phyloP scores from a whole-genome alignment of 2,113 vertebrate genomes.

The Sander lucioperca region DNA sequence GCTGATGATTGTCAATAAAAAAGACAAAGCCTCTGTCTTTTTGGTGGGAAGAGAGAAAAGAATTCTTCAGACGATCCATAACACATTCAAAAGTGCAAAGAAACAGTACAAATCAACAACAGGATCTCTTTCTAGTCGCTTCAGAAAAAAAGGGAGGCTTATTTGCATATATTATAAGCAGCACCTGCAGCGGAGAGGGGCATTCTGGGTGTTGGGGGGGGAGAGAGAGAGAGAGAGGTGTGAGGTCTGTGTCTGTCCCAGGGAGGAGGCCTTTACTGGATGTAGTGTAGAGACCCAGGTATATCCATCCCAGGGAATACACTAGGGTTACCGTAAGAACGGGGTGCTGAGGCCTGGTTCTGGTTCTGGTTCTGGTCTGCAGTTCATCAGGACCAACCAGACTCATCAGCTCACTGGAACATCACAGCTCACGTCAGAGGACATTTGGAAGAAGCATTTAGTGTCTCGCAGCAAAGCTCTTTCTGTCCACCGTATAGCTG shows the following conservation, averaged over 20 bases:
- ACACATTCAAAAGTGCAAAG: constrained; percentile 76
- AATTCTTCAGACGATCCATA: constrained; percentile 50
- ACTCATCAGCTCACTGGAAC: constrained; percentile 61
- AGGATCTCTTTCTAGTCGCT: constrained; percentile 66
- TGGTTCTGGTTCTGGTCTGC: constrained; percentile 68
- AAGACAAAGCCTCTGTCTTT: constrained; percentile 61
- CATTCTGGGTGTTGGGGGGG: constrained; percentile 59
- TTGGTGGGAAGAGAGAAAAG: constrained; percentile 50
- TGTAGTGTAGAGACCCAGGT: constrained; percentile 43
- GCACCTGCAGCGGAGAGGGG: constrained; percentile 83
- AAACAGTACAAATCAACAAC: constrained; percentile 65
- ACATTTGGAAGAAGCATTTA: constrained; percentile 46
- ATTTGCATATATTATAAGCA: constrained; percentile 89
- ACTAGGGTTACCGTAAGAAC: constrained; percentile 43
- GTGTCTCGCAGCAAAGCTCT: constrained; percentile 51
- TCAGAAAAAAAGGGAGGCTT: constrained; percentile 80
- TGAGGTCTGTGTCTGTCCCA: constrained; percentile 39
- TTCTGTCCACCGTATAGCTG: constrained; percentile 3
- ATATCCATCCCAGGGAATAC: constrained; percentile 63
- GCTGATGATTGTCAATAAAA: constrained; percentile 77
- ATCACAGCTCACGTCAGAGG: constrained; percentile 19
- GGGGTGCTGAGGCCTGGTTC: constrained; percentile 59
- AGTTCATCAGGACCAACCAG: constrained; percentile 62
- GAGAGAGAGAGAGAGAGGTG: neutral
- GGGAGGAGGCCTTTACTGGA: constrained; percentile 50